A percentile compares a stretch with the other conserved stretches of the same genome.
Evolutionary conservation across 2,113 vertebrate genomes (phyloP).

Genomic region (Vidua macroura): DNA sequence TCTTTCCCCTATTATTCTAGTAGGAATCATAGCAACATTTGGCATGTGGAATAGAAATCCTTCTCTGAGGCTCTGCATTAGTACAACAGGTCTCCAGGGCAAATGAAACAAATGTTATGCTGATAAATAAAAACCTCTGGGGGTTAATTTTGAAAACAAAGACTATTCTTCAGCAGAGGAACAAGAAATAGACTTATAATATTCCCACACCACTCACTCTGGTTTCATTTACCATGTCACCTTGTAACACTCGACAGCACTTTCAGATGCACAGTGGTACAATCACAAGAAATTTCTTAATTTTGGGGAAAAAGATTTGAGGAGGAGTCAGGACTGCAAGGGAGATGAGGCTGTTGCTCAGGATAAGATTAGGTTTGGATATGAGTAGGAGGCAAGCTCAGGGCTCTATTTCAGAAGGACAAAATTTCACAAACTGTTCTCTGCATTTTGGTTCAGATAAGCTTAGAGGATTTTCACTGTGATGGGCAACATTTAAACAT

Average conservation of each 20-base stretch:
- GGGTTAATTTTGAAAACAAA: not conserved
- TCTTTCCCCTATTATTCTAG: not conserved
- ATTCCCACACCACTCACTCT: not conserved
- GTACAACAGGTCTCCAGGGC: not conserved
- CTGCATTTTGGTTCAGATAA: not conserved
- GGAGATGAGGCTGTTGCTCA: not conserved
- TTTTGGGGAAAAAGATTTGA: not conserved
- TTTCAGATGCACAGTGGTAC: not conserved
- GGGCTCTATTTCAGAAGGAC: not conserved
- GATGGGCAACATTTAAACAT: not conserved
- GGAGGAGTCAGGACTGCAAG: not conserved
- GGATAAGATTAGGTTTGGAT: not conserved
- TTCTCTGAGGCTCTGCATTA: not conserved
- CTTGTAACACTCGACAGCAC: not conserved
- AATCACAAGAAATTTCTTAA: not conserved
- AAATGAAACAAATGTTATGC: not conserved
- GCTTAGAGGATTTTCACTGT: not conserved
- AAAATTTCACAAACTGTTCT: conserved; percentile 4
- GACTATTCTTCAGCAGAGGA: not conserved
- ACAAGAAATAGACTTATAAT: not conserved
- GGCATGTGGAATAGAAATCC: not conserved
- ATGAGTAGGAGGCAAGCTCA: not conserved
- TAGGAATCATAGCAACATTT: not conserved
- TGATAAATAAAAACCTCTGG: not conserved
- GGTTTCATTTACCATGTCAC: not conserved